Conservation (phyloP, 2,797 vertebrate species). For the Acestrorhynchus altus region DNA sequence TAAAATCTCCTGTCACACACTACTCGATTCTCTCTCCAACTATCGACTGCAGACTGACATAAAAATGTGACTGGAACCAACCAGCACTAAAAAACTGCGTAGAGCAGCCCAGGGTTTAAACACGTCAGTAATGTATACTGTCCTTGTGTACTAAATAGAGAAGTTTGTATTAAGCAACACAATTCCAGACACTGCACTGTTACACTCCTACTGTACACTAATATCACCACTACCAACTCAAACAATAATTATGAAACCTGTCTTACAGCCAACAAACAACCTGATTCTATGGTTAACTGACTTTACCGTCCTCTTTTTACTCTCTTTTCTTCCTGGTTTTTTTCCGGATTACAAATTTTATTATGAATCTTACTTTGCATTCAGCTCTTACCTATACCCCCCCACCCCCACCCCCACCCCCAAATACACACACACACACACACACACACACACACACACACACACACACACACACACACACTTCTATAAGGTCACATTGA, state of each 20-base stretch:
- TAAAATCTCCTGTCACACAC: no score
- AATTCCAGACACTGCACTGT: no score
- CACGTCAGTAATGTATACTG: no score
- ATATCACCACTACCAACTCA: conserved; percentile 7
- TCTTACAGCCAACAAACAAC: neutral
- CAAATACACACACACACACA: no score
- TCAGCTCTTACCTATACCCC: neutral
- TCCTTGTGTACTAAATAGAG: no score
- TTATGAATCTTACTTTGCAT: neutral
- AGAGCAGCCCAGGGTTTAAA: no score
- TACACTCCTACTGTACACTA: conserved; percentile 21
- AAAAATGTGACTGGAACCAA: no score
- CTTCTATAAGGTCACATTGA: conserved; percentile 53
- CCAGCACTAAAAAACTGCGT: no score
- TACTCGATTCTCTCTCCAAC: no score
- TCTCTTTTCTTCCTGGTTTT: conserved; percentile 22
- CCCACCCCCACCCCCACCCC: neutral
- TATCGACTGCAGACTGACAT: no score
- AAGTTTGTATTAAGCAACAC: no score
- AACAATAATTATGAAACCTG: neutral
- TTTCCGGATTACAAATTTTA: neutral
- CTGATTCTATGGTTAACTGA: neutral
- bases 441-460: neutral
- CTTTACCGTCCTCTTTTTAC: conserved; percentile 12
- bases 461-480: conserved; percentile 39